Conservation (phyloP, 2,888 invertebrate species). For the Ctenicera cuprea region DNA sequence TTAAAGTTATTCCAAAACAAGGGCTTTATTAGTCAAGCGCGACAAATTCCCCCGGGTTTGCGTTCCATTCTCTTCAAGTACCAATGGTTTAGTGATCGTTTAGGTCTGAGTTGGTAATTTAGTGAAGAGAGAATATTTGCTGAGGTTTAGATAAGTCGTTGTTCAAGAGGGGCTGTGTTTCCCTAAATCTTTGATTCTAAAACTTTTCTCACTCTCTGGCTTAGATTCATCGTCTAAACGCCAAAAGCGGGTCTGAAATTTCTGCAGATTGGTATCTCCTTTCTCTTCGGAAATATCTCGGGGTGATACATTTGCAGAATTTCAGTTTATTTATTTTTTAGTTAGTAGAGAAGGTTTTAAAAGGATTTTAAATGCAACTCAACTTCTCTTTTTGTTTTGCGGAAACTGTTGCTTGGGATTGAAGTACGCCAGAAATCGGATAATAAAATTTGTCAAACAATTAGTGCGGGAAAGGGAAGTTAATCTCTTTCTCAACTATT, state of each 20-base stretch:
- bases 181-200: constrained; percentile 1
- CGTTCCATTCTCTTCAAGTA: not conserved
- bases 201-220: not conserved
- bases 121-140: constrained; percentile 4
- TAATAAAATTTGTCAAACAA: too few species aligned
- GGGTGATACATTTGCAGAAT: too few species aligned
- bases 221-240: not conserved
- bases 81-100: not conserved
- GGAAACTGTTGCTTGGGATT: too few species aligned
- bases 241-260: not conserved
- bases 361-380: too few species aligned
- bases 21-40: constrained; percentile 29
- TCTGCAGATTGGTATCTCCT: too few species aligned
- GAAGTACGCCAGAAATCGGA: too few species aligned
- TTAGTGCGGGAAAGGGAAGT: too few species aligned
- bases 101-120: constrained; percentile 1
- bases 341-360: too few species aligned
- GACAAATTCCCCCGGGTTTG: constrained; percentile 32
- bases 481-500: too few species aligned
- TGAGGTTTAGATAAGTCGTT: constrained; percentile 4
- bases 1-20: constrained; percentile 27
- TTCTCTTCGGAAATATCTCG: too few species aligned
- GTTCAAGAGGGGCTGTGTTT: not conserved
- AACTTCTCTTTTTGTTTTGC: too few species aligned
- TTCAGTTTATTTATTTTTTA: too few species aligned